These are phyloP conservation scores for Hirtodrosophila confusa DNA, from an alignment of 2,888 invertebrate species.

Conservation along the genomic window DNA sequence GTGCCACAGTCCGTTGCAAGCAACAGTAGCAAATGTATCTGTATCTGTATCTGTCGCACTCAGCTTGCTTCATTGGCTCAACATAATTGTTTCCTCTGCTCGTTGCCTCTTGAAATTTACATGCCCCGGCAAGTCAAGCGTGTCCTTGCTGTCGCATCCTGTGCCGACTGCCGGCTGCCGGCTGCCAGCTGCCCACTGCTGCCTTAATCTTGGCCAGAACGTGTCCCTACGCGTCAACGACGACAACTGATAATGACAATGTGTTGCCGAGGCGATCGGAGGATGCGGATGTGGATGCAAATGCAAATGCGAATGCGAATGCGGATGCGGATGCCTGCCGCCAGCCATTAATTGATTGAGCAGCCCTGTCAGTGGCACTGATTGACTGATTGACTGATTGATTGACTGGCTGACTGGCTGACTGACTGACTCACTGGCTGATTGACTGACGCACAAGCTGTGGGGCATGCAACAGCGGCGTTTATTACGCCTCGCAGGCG, in stretches of 20 bases:
- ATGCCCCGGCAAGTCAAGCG: slow-evolving; percentile 48
- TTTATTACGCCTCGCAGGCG: too few species aligned
- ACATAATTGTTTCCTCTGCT: slow-evolving; percentile 73
- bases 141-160: background rate
- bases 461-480: slow-evolving; percentile 1
- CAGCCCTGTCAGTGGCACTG: slow-evolving; percentile 48
- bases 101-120: slow-evolving; percentile 56
- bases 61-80: slow-evolving; percentile 72
- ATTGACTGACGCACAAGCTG: background rate
- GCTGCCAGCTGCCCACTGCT: background rate
- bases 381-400: slow-evolving; percentile 50
- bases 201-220: slow-evolving; percentile 26
- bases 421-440: slow-evolving; percentile 8
- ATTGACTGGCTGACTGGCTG: slow-evolving; percentile 15
- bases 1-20: slow-evolving; percentile 13
- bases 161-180: slow-evolving; percentile 1
- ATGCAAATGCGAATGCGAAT: too few species aligned
- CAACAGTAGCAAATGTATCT: background rate
- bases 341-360: slow-evolving; percentile 63
- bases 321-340: background rate
- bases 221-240: slow-evolving; percentile 5
- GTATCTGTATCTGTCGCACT: slow-evolving; percentile 43
- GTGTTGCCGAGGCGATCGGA: slow-evolving; percentile 22
- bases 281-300: too few species aligned
- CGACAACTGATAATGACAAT: slow-evolving; percentile 47